phyloP scores from a whole-genome alignment of 1,140 invertebrate species.

The Odontomachus brunneus region DNA sequence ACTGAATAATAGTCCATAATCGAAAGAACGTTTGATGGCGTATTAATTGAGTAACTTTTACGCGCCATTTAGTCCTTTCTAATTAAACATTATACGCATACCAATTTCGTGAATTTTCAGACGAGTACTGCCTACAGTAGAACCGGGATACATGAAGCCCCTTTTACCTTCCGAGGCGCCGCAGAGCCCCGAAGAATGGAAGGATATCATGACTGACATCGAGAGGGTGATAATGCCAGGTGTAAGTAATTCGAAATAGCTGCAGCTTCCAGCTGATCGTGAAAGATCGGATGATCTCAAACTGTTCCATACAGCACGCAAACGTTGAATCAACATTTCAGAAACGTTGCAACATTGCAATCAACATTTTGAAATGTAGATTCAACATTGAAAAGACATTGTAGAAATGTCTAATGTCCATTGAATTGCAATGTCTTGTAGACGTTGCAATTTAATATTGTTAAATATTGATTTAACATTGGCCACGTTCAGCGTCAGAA shows the following conservation, averaged over 20 bases:
- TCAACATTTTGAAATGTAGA: no score
- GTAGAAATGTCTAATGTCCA: no score
- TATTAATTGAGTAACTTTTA: not conserved
- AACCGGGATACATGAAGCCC: constrained; percentile 94
- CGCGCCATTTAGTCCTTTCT: no score
- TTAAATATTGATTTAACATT: no score
- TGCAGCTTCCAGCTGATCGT: not conserved
- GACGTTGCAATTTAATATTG: no score
- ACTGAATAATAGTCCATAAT: constrained; percentile 6
- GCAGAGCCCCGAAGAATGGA: constrained; percentile 93
- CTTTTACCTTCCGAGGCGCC: constrained; percentile 94
- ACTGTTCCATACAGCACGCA: no score
- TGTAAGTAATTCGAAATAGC: constrained; percentile 82
- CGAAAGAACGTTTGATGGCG: not conserved
- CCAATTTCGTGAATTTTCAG: constrained; percentile 85
- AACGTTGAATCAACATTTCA: no score
- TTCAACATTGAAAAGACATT: no score
- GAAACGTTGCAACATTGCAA: no score
- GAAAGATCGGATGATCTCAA: not conserved
- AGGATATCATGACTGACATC: constrained; percentile 95
- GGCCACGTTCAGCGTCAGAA: no score
- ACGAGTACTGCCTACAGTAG: constrained; percentile 91
- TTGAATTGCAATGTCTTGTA: no score
- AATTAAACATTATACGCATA: not conserved
- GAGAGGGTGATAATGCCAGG: constrained; percentile 98